Conservation (phyloP, 2,888 invertebrate species). For the Zootermopsis nevadensis region DNA sequence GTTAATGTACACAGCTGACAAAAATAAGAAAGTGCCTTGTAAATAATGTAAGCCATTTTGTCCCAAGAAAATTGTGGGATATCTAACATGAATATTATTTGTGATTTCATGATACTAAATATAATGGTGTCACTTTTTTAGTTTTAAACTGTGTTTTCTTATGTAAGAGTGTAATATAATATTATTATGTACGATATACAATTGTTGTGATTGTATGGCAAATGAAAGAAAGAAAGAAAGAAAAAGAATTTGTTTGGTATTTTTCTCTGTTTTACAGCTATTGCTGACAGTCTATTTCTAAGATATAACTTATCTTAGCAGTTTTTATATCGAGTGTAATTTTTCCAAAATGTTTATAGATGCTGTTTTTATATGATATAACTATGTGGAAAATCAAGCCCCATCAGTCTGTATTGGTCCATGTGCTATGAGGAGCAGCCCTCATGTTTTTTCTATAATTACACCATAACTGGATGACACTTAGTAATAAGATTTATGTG, state of each 20-base stretch:
- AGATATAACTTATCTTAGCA: constrained; percentile 28
- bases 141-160: constrained; percentile 46
- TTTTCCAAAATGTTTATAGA: constrained; percentile 39
- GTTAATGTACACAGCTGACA: constrained; percentile 23
- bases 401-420: not conserved
- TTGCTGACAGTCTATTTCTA: constrained; percentile 22
- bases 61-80: constrained; percentile 28
- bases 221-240: constrained; percentile 14
- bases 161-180: constrained; percentile 46
- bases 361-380: constrained; percentile 39
- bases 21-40: constrained; percentile 51
- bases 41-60: constrained; percentile 48
- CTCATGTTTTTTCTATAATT: not conserved
- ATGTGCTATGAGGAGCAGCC: not conserved
- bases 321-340: constrained; percentile 38
- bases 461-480: not conserved
- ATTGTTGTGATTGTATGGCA: constrained; percentile 42
- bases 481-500: not conserved
- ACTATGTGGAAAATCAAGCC: not conserved
- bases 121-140: constrained; percentile 45
- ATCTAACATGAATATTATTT: constrained; percentile 47
- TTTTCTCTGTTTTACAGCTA: constrained; percentile 36
- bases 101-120: constrained; percentile 50
- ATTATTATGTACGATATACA: constrained; percentile 41
- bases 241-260: constrained; percentile 11